A percentile compares a stretch with the other conserved stretches of the same genome.
These are phyloP conservation scores for Syrista parreyssii DNA, from an alignment of 2,888 invertebrate species.

Conservation along the genomic window DNA sequence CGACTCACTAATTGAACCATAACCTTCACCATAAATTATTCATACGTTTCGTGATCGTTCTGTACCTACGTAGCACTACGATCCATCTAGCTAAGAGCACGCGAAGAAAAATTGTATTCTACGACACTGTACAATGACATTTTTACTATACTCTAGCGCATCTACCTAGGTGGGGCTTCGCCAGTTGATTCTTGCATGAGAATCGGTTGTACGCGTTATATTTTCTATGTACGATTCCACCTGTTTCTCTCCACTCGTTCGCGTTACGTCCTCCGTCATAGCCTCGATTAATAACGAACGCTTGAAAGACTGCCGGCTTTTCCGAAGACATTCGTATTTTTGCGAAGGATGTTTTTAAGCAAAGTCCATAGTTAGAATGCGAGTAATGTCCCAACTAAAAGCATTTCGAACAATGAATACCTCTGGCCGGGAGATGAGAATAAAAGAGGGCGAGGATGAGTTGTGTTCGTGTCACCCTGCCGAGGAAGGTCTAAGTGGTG, in stretches of 20 bases:
- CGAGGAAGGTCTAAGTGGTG: conserved; percentile 48
- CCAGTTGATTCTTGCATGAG: background rate
- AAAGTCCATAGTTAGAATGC: conserved; percentile 30
- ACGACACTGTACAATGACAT: background rate
- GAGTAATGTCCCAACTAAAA: conserved; percentile 44
- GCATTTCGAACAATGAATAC: conserved; percentile 42
- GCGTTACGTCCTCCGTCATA: background rate
- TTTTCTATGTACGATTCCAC: background rate
- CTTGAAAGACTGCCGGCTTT: background rate
- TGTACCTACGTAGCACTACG: background rate
- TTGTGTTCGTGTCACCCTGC: conserved; percentile 46
- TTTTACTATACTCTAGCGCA: background rate
- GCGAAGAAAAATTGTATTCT: background rate
- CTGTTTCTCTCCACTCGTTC: background rate
- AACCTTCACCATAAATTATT: conserved; percentile 47
- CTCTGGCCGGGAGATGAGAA: conserved; percentile 25
- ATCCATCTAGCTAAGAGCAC: background rate
- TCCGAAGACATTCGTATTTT: background rate
- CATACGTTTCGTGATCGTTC: conserved; percentile 27
- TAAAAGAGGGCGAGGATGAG: conserved; percentile 41
- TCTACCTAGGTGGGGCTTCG: background rate
- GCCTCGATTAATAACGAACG: background rate
- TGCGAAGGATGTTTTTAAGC: background rate
- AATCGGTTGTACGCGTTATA: background rate
- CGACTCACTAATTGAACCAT: conserved; percentile 48